These are phyloP conservation scores for Istiophorus platypterus DNA, from an alignment of 2,113 vertebrate species.

Conservation along the genomic window DNA sequence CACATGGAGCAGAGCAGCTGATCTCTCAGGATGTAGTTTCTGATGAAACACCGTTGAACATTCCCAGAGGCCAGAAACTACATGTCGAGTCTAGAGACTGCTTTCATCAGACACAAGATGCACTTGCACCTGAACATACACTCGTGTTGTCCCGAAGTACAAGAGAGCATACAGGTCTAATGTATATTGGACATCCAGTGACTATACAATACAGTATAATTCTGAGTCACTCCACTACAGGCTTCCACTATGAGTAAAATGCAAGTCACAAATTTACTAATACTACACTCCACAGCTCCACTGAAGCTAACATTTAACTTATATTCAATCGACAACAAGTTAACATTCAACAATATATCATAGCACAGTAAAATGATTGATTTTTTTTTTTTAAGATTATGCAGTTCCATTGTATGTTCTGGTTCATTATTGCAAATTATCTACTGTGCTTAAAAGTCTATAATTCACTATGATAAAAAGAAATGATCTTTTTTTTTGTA, in stretches of 20 bases:
- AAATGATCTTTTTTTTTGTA: too few relatives aligned
- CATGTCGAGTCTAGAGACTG: slow-evolving; percentile 58
- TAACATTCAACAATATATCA: background rate
- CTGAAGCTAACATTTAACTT: background rate
- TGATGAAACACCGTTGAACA: slow-evolving; percentile 74
- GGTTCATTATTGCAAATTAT: too few relatives aligned
- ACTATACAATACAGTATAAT: too few relatives aligned
- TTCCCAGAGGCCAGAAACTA: slow-evolving; percentile 62
- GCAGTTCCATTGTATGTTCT: too few relatives aligned
- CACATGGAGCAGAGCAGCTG: slow-evolving; percentile 49
- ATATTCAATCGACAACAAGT: background rate
- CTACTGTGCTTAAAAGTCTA: too few relatives aligned
- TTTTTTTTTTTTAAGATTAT: too few relatives aligned
- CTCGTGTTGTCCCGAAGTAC: slow-evolving; percentile 21
- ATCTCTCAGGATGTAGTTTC: slow-evolving; percentile 69
- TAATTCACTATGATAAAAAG: too few relatives aligned
- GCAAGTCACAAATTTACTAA: background rate
- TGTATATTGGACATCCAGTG: background rate
- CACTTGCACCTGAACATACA: background rate
- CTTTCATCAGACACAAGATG: slow-evolving; percentile 56
- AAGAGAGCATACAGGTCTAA: background rate
- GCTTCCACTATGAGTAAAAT: background rate
- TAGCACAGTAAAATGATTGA: background rate
- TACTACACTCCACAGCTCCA: background rate
- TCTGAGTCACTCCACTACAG: background rate